These are phyloP conservation scores for Carassius auratus DNA, from an alignment of 2,113 vertebrate species.

Conservation along the genomic window DNA sequence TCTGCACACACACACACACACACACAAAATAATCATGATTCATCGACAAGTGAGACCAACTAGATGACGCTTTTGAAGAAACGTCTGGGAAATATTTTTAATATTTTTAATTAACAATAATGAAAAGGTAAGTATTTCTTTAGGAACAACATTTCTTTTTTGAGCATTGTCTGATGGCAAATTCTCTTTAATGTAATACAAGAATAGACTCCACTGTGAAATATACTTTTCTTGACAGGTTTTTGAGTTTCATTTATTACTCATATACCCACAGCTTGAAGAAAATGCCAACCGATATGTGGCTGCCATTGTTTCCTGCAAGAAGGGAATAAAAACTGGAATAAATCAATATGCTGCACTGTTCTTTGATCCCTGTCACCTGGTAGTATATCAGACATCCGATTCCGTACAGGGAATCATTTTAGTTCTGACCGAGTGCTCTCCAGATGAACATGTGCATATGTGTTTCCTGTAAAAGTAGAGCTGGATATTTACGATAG, in stretches of 20 bases:
- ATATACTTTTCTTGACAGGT: slow-evolving; percentile 3
- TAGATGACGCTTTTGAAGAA: background rate
- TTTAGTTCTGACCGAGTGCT: slow-evolving; percentile 5
- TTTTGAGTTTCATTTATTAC: background rate
- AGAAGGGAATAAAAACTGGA: background rate
- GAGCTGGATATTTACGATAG: slow-evolving; percentile 52
- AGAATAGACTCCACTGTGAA: background rate
- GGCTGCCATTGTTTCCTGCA: slow-evolving; percentile 6
- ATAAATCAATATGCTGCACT: background rate
- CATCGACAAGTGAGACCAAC: background rate
- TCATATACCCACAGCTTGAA: background rate
- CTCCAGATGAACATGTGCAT: slow-evolving; percentile 29
- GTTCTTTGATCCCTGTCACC: slow-evolving; percentile 38
- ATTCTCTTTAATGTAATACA: background rate
- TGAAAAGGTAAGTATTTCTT: too few species aligned
- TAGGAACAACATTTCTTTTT: background rate
- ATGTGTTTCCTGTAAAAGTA: slow-evolving; percentile 44
- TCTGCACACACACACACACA: background rate
- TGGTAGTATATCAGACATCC: slow-evolving; percentile 45
- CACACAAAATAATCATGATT: background rate
- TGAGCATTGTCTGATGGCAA: too few species aligned
- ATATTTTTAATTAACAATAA: too few species aligned
- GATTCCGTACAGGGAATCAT: slow-evolving; percentile 24
- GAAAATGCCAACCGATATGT: slow-evolving; percentile 22
- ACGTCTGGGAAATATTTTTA: background rate